Base-by-base conservation (phyloP, 92 coral and sea anemone genomes). In the Desmophyllum pertusum region DNA sequence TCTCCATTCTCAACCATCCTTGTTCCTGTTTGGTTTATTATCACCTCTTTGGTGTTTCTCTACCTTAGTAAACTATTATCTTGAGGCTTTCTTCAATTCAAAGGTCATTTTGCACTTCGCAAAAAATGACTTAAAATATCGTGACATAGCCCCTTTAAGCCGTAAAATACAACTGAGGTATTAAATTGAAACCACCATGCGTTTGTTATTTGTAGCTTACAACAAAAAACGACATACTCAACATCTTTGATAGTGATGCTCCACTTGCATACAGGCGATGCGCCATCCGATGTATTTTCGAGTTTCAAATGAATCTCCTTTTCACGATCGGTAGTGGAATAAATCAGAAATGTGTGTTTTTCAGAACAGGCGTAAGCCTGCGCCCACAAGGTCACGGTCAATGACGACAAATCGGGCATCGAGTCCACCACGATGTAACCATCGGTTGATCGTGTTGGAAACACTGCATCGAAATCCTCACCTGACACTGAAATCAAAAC, bases 401-500 rank as follows among this genome's bases (percentile, higher is more conserved):
- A 42, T 9, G 46, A 5, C 17, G 52, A 40, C 50, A 70, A 30
- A 15, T 63, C 37, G 41, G 15, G 5, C 1, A 40, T 21, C 51
- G 75, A 39, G 29, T 40, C 75, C 30, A 39, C 25, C 33, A 70
- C 25, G 18, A 70, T 38, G 75, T 70, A 23, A n/a, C 75, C 50
- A 10, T 42, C 52, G 5, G 75, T 70, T 40, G 52, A 70, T n/a
- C 50, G 33, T 1, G 46, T 8, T 40, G 75, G 31, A 42, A 70
- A 70, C 9, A 21, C 50, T 38, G 50, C 51, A 70, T 70, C 75
- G 75, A 70, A 70, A 70, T 70, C 75, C 14, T 41, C 33, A 14
- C 41, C 29, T 42, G 51, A 39, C 17, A 70, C 75, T 70, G 50
- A 70, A 70, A 70, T 38, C 4, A 41, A n/a, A 21, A n/a, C 14